Conservation (phyloP, 1,140 invertebrate genomes). For the Charaxes varanes region DNA sequence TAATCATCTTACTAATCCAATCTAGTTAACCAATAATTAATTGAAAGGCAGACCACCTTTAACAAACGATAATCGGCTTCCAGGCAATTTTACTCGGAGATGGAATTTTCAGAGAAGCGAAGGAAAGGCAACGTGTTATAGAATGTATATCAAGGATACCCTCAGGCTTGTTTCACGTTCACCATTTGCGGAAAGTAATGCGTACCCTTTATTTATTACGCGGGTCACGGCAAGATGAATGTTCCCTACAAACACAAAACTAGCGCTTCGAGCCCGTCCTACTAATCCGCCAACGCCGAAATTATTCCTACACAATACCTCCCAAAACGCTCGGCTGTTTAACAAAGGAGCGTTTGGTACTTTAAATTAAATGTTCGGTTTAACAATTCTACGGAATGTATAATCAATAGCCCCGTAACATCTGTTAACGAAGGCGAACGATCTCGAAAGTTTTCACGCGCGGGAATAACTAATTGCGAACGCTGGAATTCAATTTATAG, state of each 20-base stretch:
- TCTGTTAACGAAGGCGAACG: constrained; percentile 74
- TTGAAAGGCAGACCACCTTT: no score
- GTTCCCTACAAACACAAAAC: constrained; percentile 35
- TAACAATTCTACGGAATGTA: constrained; percentile 73
- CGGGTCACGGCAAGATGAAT: constrained; percentile 32
- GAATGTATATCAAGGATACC: no score
- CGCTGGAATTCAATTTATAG: constrained; percentile 73
- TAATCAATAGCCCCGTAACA: constrained; percentile 74
- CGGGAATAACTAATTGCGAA: constrained; percentile 74
- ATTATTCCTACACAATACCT: constrained; percentile 49
- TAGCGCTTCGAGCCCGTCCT: constrained; percentile 31
- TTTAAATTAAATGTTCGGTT: constrained; percentile 73
- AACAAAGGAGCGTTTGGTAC: constrained; percentile 65
- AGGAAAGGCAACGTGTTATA: no score
- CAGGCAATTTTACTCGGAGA: no score
- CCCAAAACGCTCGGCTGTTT: constrained; percentile 55
- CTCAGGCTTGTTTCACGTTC: constrained; percentile 13
- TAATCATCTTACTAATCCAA: no score
- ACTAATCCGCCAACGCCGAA: constrained; percentile 46
- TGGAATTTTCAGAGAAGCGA: no score
- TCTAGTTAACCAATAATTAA: no score
- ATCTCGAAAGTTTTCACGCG: constrained; percentile 73
- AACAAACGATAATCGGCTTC: no score
- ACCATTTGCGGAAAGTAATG: constrained; percentile 31
- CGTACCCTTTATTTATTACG: constrained; percentile 41